Base-by-base conservation (phyloP, 2,113 vertebrate species). In the Microtus richardsoni region DNA sequence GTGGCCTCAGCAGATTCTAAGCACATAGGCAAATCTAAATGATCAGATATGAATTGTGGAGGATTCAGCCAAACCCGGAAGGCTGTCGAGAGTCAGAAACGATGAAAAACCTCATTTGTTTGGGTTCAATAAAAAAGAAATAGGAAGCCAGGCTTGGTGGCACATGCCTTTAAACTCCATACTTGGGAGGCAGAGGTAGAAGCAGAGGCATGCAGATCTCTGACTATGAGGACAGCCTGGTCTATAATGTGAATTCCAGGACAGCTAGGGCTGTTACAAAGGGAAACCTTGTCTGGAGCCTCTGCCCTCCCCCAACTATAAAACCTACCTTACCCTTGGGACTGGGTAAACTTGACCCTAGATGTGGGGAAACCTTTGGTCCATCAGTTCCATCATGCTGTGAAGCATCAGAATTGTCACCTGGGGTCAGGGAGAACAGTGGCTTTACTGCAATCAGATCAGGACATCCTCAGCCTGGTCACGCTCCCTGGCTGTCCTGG, bases 31-130 rank as follows among this genome's bases (percentile, higher is more conserved):
- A 71, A 80, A 64, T 16, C 73, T n/a, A 84, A 82, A n/a, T 10
- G 44, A 41, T 33, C 47, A 84, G 79, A 88, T 19, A 4, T 3
- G 39, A 17, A 54, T 64, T 74, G 36, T 39, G 12, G 28, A 41
- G 71, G 26, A 36, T 66, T 39, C 84, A 78, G 12, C 11, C 14
- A 4, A 96, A 78, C 82, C 70, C 10, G 73, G 88, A 93, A 68
- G 84, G 85, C 54, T 26, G 71, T 36, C 70, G 39, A 14, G 44
- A 87, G 58, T 89, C 73, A 95, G 88, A 93, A 41, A 77, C 70
- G 26, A 84, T 19, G 79, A 83, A 91, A 44, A 49, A 86, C 17
- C 10, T 44, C 60, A 21, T 17, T 19, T 8, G 24, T 7, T 19
- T 70, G 30, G 3, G 47, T n/a, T 89, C 60, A 30, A n/a, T n/a